Percentiles rank a stretch among this genome's conserved stretches.
Conservation (phyloP, 2,888 invertebrate genomes). For the Pilophorus perplexus region DNA sequence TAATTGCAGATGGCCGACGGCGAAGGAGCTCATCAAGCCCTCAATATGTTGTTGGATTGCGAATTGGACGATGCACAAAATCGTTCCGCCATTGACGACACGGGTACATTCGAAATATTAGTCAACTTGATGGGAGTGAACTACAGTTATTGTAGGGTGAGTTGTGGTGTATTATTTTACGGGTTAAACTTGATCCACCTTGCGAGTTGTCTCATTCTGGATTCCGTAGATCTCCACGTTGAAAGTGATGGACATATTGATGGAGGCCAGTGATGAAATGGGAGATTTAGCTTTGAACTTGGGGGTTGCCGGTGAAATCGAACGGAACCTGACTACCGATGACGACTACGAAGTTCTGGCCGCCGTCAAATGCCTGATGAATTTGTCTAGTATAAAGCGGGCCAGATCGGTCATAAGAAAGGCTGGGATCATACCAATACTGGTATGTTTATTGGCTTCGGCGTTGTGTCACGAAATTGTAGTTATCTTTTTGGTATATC, state of each 20-base stretch:
- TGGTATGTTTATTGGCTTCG: no score
- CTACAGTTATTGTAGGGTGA: not conserved
- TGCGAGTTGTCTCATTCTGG: no score
- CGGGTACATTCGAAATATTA: not conserved
- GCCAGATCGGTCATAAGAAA: slow-evolving; percentile 13
- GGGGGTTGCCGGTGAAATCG: slow-evolving; percentile 4
- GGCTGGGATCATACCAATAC: slow-evolving; percentile 3
- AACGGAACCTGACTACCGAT: not conserved
- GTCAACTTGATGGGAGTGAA: slow-evolving; percentile 4
- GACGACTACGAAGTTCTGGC: slow-evolving; percentile 1
- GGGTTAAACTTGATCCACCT: no score
- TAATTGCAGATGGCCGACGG: not conserved
- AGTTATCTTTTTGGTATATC: no score
- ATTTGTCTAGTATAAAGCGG: not conserved
- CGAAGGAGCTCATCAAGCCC: not conserved
- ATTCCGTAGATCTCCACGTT: no score
- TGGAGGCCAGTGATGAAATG: slow-evolving; percentile 3
- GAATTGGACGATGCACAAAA: not conserved
- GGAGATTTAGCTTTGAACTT: not conserved
- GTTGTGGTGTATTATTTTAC: no score
- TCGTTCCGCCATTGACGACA: slow-evolving; percentile 19
- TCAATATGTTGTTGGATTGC: not conserved
- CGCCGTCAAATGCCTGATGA: not conserved
- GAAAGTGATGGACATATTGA: not conserved
- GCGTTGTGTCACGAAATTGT: no score